These are phyloP conservation scores for Rhipidura dahli DNA, from an alignment of 2,113 vertebrate genomes.

Conservation along the genomic window DNA sequence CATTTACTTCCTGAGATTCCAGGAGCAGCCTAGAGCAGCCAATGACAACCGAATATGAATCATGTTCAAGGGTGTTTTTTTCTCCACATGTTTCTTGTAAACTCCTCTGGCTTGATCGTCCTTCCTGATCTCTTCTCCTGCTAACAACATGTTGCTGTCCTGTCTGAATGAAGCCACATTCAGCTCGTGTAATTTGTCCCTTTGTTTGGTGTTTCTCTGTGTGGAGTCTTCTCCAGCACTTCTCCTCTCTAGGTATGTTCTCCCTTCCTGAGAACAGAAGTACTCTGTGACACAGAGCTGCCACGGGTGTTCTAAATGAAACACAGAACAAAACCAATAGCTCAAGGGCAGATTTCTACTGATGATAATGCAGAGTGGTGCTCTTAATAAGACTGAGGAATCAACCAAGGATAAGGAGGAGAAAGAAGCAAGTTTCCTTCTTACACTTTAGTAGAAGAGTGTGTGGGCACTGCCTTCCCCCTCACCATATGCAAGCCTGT, in stretches of 20 bases:
- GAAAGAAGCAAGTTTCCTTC: not conserved
- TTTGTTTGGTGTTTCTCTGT: not conserved
- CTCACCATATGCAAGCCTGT: constrained; percentile 43
- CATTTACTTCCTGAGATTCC: not conserved
- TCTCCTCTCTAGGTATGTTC: not conserved
- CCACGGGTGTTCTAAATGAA: not conserved
- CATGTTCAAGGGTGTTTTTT: not conserved
- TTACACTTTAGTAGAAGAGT: not conserved
- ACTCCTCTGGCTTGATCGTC: not conserved
- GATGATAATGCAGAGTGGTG: not conserved
- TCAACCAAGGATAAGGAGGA: not conserved
- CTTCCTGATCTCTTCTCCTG: not conserved
- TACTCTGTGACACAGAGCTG: not conserved
- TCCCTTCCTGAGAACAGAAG: not conserved
- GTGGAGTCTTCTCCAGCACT: not conserved
- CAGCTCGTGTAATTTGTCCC: not conserved
- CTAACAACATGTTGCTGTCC: not conserved
- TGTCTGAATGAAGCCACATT: not conserved
- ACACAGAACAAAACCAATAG: not conserved
- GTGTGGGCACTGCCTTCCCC: constrained; percentile 37
- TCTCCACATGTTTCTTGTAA: not conserved
- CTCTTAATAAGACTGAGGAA: not conserved
- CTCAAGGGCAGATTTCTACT: not conserved
- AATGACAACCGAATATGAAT: not conserved
- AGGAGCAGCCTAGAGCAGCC: not conserved